Conservation (phyloP, 1,140 invertebrate genomes). For the Drosophila asahinai region DNA sequence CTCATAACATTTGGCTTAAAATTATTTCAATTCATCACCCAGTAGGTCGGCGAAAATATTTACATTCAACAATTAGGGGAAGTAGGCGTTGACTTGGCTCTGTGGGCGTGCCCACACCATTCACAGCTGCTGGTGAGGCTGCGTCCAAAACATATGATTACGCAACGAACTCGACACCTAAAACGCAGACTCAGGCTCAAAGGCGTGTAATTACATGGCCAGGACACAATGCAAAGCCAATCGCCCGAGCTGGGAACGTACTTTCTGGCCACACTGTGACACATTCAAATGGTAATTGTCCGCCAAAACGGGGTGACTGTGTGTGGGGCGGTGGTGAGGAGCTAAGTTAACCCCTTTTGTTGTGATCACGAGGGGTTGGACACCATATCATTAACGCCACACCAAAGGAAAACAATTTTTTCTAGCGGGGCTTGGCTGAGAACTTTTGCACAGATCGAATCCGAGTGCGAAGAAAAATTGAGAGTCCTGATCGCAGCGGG, state of each 20-base stretch:
- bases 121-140: slow-evolving; percentile 55
- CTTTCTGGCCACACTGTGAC: slow-evolving; percentile 65
- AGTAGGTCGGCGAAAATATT: slow-evolving; percentile 20
- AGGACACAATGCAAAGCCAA: slow-evolving; percentile 70
- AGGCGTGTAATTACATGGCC: slow-evolving; percentile 69
- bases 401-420: slow-evolving; percentile 73
- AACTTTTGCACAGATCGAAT: slow-evolving; percentile 41
- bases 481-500: slow-evolving; percentile 60
- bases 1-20: not conserved
- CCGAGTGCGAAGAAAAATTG: slow-evolving; percentile 1
- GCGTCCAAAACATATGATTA: slow-evolving; percentile 74
- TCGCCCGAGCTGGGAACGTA: slow-evolving; percentile 59
- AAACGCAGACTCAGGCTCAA: slow-evolving; percentile 28
- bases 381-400: slow-evolving; percentile 83
- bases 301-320: slow-evolving; percentile 19
- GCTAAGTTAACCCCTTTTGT: slow-evolving; percentile 34
- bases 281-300: slow-evolving; percentile 79
- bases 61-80: slow-evolving; percentile 50
- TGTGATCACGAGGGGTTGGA: slow-evolving; percentile 41
- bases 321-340: slow-evolving; percentile 22
- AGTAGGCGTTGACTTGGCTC: slow-evolving; percentile 57
- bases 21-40: not conserved
- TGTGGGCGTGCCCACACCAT: slow-evolving; percentile 38
- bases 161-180: slow-evolving; percentile 78
- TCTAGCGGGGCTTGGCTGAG: slow-evolving; percentile 44